These are phyloP conservation scores for Xenops minutus DNA, from an alignment of 2,797 vertebrate species.

Conservation along the genomic window DNA sequence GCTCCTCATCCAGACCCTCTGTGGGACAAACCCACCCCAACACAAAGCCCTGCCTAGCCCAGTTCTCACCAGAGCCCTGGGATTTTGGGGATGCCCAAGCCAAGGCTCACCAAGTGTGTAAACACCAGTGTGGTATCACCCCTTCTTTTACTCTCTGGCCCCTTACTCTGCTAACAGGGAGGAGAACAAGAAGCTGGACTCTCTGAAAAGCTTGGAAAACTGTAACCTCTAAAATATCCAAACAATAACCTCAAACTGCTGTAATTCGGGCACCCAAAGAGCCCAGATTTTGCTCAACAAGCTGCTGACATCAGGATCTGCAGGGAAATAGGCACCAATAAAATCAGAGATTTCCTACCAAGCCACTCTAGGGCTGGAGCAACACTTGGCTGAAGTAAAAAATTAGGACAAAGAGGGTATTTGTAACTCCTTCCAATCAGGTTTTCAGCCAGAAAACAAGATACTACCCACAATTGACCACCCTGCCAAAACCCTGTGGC, in stretches of 20 bases:
- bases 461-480: neutral
- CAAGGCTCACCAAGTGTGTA: neutral
- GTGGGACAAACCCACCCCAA: neutral
- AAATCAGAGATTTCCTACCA: neutral
- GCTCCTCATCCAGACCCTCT: neutral
- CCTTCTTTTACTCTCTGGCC: neutral
- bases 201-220: neutral
- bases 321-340: neutral
- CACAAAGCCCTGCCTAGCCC: neutral
- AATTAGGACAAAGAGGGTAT: neutral
- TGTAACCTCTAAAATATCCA: neutral
- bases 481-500: neutral
- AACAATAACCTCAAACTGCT: neutral
- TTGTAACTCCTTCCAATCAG: neutral
- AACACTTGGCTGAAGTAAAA: neutral
- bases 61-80: neutral
- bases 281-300: neutral
- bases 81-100: neutral
- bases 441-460: neutral
- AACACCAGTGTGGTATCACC: neutral
- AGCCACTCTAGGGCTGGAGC: neutral
- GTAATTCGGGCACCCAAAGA: neutral
- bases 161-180: neutral
- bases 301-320: rapidly evolving
- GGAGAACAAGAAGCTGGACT: neutral